These are phyloP conservation scores for Chinchilla lanigera DNA, from an alignment of 2,113 vertebrate species.

Conservation along the genomic window DNA sequence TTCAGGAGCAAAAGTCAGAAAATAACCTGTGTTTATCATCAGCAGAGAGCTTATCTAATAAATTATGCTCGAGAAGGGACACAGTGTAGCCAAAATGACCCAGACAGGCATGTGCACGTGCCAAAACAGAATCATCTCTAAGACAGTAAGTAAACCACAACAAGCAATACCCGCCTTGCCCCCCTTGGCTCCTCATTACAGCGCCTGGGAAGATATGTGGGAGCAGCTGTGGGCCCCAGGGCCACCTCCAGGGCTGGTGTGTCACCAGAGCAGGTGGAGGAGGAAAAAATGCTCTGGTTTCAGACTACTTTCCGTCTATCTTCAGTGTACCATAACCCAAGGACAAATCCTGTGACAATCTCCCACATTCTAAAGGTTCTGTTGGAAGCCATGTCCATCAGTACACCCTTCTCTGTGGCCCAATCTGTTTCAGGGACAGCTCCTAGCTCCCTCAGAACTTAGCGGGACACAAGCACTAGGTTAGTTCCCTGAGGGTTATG, in stretches of 20 bases:
- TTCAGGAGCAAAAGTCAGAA: neutral
- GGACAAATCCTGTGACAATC: neutral
- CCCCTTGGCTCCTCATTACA: neutral
- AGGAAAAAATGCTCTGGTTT: constrained; percentile 13
- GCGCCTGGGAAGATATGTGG: neutral
- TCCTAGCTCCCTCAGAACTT: neutral
- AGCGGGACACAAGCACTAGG: neutral
- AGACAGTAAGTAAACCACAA: neutral
- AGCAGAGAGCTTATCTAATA: neutral
- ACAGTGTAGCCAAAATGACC: neutral
- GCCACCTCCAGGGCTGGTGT: neutral
- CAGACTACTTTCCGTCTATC: neutral
- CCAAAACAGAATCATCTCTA: neutral
- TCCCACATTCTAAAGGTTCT: neutral
- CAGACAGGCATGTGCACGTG: neutral
- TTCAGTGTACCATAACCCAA: neutral
- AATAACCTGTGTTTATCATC: neutral
- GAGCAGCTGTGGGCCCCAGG: neutral
- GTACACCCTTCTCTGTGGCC: neutral
- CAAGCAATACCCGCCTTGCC: neutral
- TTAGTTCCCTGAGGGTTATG: neutral
- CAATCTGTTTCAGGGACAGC: neutral
- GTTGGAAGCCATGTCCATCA: neutral
- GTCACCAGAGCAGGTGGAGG: constrained; percentile 13
- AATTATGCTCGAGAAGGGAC: neutral